A percentile compares a stretch with the other conserved stretches of the same genome.
Evolutionary conservation across 2,797 vertebrate genomes (phyloP).

Genomic region (Nasua narica): DNA sequence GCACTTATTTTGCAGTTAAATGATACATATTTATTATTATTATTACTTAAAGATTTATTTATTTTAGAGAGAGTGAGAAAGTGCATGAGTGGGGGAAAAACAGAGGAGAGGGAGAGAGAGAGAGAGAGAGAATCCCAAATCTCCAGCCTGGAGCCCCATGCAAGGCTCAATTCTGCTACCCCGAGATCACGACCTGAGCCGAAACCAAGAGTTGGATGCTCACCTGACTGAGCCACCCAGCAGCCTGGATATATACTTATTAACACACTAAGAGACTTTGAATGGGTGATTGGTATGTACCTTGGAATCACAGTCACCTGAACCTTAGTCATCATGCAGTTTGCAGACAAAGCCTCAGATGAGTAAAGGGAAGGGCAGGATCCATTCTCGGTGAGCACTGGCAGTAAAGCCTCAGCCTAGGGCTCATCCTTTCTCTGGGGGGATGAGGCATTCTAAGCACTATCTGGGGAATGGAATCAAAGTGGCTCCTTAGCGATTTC

Average conservation of each 20-base stretch:
- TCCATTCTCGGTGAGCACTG: no score
- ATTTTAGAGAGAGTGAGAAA: background rate
- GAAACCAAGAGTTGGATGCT: no score
- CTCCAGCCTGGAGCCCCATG: no score
- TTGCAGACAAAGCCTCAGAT: background rate
- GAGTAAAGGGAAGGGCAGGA: background rate
- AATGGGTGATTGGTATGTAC: no score
- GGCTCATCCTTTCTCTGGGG: background rate
- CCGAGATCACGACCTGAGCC: no score
- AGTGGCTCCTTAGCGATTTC: background rate
- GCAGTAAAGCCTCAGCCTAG: background rate
- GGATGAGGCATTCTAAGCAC: background rate
- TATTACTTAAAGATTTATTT: background rate
- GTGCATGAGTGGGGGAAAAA: no score
- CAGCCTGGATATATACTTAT: no score
- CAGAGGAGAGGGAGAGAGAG: no score
- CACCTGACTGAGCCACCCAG: no score
- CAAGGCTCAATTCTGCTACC: no score
- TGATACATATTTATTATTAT: background rate
- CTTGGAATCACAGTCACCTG: background rate
- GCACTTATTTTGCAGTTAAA: background rate
- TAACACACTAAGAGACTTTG: background rate
- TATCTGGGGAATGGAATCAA: background rate
- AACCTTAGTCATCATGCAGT: no score
- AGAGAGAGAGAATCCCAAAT: no score